Conservation (phyloP, 1,140 invertebrate genomes). For the Aphidius gifuensis region DNA sequence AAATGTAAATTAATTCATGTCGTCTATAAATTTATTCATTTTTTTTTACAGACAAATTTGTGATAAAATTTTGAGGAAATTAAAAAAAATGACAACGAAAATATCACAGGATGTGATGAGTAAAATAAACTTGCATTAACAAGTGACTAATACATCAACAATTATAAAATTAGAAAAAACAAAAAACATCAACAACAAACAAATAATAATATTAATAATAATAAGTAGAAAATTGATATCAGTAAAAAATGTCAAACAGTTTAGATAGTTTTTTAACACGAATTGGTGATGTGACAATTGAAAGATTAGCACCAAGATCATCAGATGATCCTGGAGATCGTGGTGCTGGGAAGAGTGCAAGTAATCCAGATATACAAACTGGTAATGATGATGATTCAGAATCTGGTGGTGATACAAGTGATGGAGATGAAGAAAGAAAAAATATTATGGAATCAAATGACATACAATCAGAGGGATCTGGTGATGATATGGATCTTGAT, state of each 20-base stretch:
- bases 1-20: too few relatives aligned
- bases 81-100: too few relatives aligned
- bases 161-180: too few relatives aligned
- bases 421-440: constrained; percentile 43
- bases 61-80: too few relatives aligned
- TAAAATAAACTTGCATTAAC: not conserved
- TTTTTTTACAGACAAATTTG: too few relatives aligned
- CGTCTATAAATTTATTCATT: too few relatives aligned
- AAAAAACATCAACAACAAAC: too few relatives aligned
- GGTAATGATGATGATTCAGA: constrained; percentile 44
- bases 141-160: too few relatives aligned
- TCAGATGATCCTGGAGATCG: constrained; percentile 32
- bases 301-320: constrained; percentile 48
- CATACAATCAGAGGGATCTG: constrained; percentile 48
- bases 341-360: constrained; percentile 27
- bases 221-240: constrained; percentile 18
- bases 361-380: constrained; percentile 32
- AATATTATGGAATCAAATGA: constrained; percentile 38
- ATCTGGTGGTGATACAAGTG: constrained; percentile 42
- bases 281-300: constrained; percentile 58
- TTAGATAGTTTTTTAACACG: constrained; percentile 52
- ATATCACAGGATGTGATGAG: not conserved
- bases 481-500: constrained; percentile 53
- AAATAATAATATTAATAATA: not conserved
- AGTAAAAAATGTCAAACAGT: constrained; percentile 50